Evolutionary conservation across 1,140 invertebrate genomes (phyloP), one percentile per base, ranked within the genome.

Genomic region (Trichonephila inaurata): DNA sequence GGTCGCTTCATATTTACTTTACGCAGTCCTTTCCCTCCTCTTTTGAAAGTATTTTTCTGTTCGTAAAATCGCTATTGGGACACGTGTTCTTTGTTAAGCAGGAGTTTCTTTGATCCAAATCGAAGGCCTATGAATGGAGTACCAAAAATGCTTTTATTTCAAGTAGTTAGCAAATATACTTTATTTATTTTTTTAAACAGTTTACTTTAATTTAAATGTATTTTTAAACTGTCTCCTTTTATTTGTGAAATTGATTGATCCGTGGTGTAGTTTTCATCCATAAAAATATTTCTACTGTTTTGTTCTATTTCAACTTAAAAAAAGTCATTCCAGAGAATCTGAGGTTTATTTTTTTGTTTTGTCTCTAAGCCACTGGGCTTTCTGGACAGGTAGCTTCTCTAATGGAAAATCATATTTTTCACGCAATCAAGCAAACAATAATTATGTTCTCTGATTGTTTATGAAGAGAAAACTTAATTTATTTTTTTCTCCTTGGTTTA

Each of bases 161-260:
- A 77, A 77, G 28, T 28, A 33, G 72, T 77, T 77, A 18, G 28
- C 69, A 40, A 77, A 77, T 18, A 4, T 28, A 1, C 33, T 16
- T 40, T 28, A 28, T 28, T 28, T 28, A 28, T 28, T 28, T 40
- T 77, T 77, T 69, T 24, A 12, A n/a, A 7, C 16, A 16, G 33
- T 77, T 33, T 16, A 18, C 24, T 8, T 33, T 16, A 61, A 8
- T 87, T 87, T 40, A 19, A 62, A 58, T 28, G 40, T 28, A 33
- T 44, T 87, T 62, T 87, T 40, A 14, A 18, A 86, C n/a, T 60
- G 19, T 12, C 8, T 24, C 51, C 18, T 62, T 64, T 64, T 87
- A 87, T 64, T 64, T 64, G 60, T 64, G 61, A 58, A 87, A 28
- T 12, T 64, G 60, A 87, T 64, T 87, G 24, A 28, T 87, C 62